Base-by-base conservation (phyloP, 1,140 invertebrate genomes). In the Macrosteles quadrilineatus region DNA sequence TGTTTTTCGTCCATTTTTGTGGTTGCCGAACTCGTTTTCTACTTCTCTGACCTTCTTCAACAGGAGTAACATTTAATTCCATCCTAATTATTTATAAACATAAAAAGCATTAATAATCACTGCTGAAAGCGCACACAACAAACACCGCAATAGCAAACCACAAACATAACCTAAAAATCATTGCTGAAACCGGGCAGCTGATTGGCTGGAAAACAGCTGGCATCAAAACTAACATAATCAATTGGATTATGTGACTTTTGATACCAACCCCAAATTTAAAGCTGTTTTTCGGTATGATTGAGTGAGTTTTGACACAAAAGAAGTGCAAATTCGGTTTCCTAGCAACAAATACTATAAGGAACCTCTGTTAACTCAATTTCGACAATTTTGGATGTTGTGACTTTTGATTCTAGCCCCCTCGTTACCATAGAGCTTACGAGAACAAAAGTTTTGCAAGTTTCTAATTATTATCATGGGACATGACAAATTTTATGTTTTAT, bases 351-450 rank as follows among this genome's bases (percentile, higher is more conserved):
- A 47, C 23, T 30, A 50, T 67, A 17, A 50, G 23, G 9, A 25
- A 23, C 12, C n/a, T 45, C 14, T 17, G 17, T n/a, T 25, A 67
- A 19, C 32, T 23, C n/a, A 47, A 45, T 30, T 45, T 45, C 17
- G 6, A 25, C 14, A 45, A 45, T 47, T 27, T 47, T 67, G 64
- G 64, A 67, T 12, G 12, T 47, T 25, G 64, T 67, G 64, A 67
- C 14, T 67, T 67, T 43, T 67, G 64, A 67, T 67, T 67, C 57
- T 59, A 59, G 17, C n/a, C 57, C 57, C 57, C 57, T 59, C 50
- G n/a, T n/a, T n/a, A n/a, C n/a, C n/a, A n/a, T n/a, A n/a, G n/a
- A n/a, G n/a, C n/a, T n/a, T n/a, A n/a, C n/a, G n/a, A n/a, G n/a
- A n/a, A n/a, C n/a, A n/a, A n/a, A n/a, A n/a, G n/a, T n/a, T n/a